Percentiles rank a stretch among this genome's conserved stretches.
These are phyloP conservation scores for Gasterosteus aculeatus DNA, from an alignment of 2,113 vertebrate genomes.

Conservation along the genomic window DNA sequence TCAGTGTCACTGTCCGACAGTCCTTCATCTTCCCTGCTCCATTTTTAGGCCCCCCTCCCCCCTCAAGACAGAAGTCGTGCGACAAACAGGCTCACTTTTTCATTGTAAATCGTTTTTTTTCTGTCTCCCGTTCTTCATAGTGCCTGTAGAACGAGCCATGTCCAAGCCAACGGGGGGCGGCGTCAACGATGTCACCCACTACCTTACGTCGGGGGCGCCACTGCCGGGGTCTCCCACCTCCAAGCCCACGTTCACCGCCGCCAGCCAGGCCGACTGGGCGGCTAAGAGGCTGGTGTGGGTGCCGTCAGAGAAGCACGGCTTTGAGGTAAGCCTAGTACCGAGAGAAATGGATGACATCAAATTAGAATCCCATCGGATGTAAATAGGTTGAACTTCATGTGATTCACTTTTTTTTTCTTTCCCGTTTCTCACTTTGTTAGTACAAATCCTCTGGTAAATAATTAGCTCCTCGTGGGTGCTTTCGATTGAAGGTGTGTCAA, in stretches of 20 bases:
- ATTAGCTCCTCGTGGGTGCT: slow-evolving; percentile 47
- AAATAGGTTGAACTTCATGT: background rate
- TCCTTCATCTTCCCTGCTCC: slow-evolving; percentile 19
- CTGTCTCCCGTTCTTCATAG: slow-evolving; percentile 42
- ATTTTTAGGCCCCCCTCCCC: slow-evolving; percentile 23
- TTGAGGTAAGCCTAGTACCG: slow-evolving; percentile 77
- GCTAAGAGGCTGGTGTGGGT: slow-evolving; percentile 86
- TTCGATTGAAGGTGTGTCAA: slow-evolving; percentile 58
- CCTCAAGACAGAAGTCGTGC: background rate
- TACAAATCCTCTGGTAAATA: slow-evolving; percentile 46
- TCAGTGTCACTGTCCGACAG: slow-evolving; percentile 58
- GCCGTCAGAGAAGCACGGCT: slow-evolving; percentile 85
- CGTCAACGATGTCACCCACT: slow-evolving; percentile 81
- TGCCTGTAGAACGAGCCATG: slow-evolving; percentile 74
- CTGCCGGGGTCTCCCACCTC: slow-evolving; percentile 73
- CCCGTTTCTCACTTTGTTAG: slow-evolving; percentile 8
- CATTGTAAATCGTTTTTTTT: slow-evolving; percentile 17
- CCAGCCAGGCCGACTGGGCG: slow-evolving; percentile 86
- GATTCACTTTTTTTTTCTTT: slow-evolving; percentile 10
- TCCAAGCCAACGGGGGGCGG: slow-evolving; percentile 75
- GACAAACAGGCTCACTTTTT: slow-evolving; percentile 4
- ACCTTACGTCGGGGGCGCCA: slow-evolving; percentile 73
- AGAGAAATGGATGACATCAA: background rate
- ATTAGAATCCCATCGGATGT: background rate
- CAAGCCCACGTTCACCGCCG: slow-evolving; percentile 70